Evolutionary conservation across 2,888 invertebrate species (phyloP), one percentile per base, ranked within the genome.

Genomic region (Platycnemis pennipes): DNA sequence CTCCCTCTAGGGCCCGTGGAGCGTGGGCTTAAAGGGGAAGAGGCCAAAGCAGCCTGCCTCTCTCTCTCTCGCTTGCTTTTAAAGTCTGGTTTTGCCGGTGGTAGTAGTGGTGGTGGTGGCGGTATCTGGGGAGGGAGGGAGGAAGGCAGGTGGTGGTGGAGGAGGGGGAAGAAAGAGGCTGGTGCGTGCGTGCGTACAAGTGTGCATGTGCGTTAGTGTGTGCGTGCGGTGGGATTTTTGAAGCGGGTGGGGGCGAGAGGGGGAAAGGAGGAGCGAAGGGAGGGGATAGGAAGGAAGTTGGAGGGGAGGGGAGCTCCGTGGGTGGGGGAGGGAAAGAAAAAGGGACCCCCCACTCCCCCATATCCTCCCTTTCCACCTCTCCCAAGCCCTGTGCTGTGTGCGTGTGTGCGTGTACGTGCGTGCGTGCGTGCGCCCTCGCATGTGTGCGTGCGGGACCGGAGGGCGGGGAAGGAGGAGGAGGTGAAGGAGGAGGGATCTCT

Each of bases 61-160:
- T 77, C 77, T 37, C 77, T 37, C 77, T 5, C 77, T 37, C 22
- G 31, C 69, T 37, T 77, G 77, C 77, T 77, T 77, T 77, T 77
- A 77, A 77, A 77, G 77, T 77, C 89, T 89, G 89, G 53, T 89
- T 89, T 89, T 56, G 89, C 89, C 56, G 91, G 91, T 91, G 87
- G 87, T 45, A n/a, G 46, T 86, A 44, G 86, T 87, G 91, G 91
- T 87, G n/a, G 22, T 46, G 45, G 87, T 0, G 26, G 87, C 26
- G 44, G n/a, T 44, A n/a, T 31, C 56, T 53, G 53, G 31, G 53
- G 53, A n/a, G 22, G 87, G 19, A 46, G 87, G 26, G 26, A 13
- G 45, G 45, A 26, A 13, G 11, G n/a, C 45, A 16, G 45, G 13
- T 44, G 44, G 11, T 22, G 87, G 44, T 44, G 87, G 44, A 13